phyloP scores from a whole-genome alignment of 2,113 vertebrate species.

The Mirounga angustirostris region DNA sequence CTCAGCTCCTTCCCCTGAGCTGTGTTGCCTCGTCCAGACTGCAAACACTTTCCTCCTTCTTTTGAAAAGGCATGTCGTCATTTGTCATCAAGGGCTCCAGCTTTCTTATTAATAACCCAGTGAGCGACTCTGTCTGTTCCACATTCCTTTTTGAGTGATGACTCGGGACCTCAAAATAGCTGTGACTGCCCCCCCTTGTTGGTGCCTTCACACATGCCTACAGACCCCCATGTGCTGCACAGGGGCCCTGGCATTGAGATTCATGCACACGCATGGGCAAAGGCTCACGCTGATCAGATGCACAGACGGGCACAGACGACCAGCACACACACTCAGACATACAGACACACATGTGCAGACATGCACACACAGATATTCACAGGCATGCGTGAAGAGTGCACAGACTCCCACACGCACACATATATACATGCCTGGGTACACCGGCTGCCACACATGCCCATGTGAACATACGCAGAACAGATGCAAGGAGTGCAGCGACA shows the following conservation, averaged over 20 bases:
- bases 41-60: background rate
- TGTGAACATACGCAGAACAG: accelerated
- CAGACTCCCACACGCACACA: too few species aligned
- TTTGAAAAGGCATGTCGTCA: slow-evolving; percentile 73
- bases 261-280: accelerated
- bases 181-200: slow-evolving; percentile 39
- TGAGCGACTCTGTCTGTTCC: slow-evolving; percentile 81
- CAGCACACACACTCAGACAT: background rate
- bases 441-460: background rate
- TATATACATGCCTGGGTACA: accelerated
- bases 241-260: background rate
- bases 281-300: background rate
- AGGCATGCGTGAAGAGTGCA: accelerated
- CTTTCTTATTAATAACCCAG: slow-evolving; percentile 84
- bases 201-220: background rate
- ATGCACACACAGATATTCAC: accelerated
- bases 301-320: background rate
- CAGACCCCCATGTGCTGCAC: background rate
- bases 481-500: accelerated
- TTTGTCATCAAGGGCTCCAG: slow-evolving; percentile 83
- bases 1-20: background rate
- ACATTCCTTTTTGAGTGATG: slow-evolving; percentile 83
- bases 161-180: slow-evolving; percentile 78
- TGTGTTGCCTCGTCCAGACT: accelerated
- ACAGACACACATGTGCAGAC: too few species aligned